Evolutionary conservation across 1,140 invertebrate species (phyloP).

Genomic region (Bombyx mandarina): DNA sequence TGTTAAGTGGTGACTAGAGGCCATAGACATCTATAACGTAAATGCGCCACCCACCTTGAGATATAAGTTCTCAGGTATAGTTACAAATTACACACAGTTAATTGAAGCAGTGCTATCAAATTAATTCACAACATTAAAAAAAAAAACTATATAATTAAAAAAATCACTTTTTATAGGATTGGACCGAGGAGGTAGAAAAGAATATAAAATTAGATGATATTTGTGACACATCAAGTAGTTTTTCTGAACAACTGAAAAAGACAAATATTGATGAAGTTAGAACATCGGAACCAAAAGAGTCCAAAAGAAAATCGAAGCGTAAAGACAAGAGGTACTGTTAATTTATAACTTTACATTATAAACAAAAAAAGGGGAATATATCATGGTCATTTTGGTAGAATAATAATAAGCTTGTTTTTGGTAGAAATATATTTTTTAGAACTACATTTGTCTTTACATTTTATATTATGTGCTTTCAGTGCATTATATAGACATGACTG

Average conservation of each 20-base stretch:
- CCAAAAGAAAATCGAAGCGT: slow-evolving; percentile 41
- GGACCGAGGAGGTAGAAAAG: slow-evolving; percentile 63
- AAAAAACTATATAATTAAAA: background rate
- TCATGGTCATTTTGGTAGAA: background rate
- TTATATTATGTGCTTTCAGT: background rate
- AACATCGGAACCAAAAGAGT: slow-evolving; percentile 30
- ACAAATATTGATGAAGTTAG: slow-evolving; percentile 34
- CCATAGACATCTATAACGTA: too few relatives aligned
- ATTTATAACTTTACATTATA: slow-evolving; percentile 2
- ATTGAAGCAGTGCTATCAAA: background rate
- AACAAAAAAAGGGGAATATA: background rate
- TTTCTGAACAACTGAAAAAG: slow-evolving; percentile 41
- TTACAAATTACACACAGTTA: background rate
- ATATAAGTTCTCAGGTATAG: too few relatives aligned
- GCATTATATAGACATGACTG: slow-evolving; percentile 1
- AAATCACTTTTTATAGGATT: slow-evolving; percentile 38
- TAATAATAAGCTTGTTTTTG: too few relatives aligned
- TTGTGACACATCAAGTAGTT: slow-evolving; percentile 46
- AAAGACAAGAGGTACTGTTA: slow-evolving; percentile 44
- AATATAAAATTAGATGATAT: slow-evolving; percentile 59
- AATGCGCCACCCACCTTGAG: too few relatives aligned
- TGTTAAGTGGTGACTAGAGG: too few relatives aligned
- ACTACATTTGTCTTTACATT: too few relatives aligned
- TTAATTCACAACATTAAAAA: background rate
- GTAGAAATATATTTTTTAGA: too few relatives aligned